Percentiles rank a stretch among this genome's conserved stretches.
These are phyloP conservation scores for Silurus asotus DNA, from an alignment of 2,113 vertebrate species.

Conservation along the genomic window DNA sequence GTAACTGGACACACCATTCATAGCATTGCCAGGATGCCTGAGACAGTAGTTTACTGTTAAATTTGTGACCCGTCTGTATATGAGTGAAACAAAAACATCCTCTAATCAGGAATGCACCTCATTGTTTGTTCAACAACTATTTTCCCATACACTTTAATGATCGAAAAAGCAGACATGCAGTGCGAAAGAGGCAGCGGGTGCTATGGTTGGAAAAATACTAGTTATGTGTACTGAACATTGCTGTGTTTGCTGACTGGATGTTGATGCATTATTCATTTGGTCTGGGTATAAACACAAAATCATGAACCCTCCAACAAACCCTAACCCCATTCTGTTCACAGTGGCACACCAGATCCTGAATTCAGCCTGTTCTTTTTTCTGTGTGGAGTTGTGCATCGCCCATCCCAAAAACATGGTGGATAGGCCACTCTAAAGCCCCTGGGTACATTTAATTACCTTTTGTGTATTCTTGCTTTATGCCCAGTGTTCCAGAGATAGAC, in stretches of 20 bases:
- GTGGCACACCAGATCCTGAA: background rate
- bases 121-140: slow-evolving; percentile 13
- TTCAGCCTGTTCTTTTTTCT: background rate
- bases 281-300: slow-evolving; percentile 50
- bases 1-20: background rate
- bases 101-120: background rate
- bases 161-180: slow-evolving; percentile 22
- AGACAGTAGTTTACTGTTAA: no score
- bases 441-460: background rate
- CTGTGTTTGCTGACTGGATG: slow-evolving; percentile 40
- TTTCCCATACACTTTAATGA: slow-evolving; percentile 34
- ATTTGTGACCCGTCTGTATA: background rate
- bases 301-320: slow-evolving; percentile 37
- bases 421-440: background rate
- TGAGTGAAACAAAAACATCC: background rate
- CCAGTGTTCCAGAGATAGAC: background rate
- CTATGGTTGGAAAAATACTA: slow-evolving; percentile 47
- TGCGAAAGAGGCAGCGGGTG: slow-evolving; percentile 45
- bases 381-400: background rate
- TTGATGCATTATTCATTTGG: slow-evolving; percentile 59
- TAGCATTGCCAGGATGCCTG: background rate
- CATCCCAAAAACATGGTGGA: background rate
- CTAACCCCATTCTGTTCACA: no score
- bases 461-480: background rate
- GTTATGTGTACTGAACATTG: slow-evolving; percentile 40